Evolutionary conservation across 1,140 invertebrate species (phyloP).

Genomic region (Euura lappo): DNA sequence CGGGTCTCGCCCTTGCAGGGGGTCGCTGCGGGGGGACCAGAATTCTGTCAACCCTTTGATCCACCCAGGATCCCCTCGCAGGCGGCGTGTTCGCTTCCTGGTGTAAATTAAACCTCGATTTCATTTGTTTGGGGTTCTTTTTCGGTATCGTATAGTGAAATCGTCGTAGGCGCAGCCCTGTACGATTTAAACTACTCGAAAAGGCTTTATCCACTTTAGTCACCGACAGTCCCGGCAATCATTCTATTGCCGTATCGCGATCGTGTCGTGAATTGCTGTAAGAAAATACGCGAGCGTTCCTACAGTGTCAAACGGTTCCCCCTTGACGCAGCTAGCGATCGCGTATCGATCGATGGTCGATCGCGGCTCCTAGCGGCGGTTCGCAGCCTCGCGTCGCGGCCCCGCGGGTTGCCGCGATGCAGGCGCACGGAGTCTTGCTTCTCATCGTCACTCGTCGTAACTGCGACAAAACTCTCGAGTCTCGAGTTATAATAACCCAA

Average conservation of each 20-base stretch:
- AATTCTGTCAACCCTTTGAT: background rate
- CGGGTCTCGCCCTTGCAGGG: constrained; percentile 31
- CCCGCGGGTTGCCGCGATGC: too few relatives aligned
- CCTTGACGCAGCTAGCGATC: background rate
- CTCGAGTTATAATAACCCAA: constrained; percentile 47
- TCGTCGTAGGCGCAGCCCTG: constrained; percentile 36
- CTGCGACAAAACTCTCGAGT: constrained; percentile 17
- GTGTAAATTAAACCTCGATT: too few relatives aligned
- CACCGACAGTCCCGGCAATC: constrained; percentile 48
- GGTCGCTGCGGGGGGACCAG: background rate
- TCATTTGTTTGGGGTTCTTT: background rate
- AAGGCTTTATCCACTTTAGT: constrained; percentile 59
- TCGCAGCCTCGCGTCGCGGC: too few relatives aligned
- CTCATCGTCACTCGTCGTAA: background rate
- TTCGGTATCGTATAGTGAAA: background rate
- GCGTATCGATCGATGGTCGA: background rate
- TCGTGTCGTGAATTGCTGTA: constrained; percentile 55
- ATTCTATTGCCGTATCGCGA: constrained; percentile 51
- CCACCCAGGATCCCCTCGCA: too few relatives aligned
- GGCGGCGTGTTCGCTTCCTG: too few relatives aligned
- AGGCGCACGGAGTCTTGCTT: background rate
- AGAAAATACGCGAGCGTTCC: constrained; percentile 45
- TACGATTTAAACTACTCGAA: constrained; percentile 51
- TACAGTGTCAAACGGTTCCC: constrained; percentile 25
- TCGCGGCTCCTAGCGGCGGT: background rate